phyloP scores from a whole-genome alignment of 2,888 invertebrate species.

The Margaritifera margaritifera region DNA sequence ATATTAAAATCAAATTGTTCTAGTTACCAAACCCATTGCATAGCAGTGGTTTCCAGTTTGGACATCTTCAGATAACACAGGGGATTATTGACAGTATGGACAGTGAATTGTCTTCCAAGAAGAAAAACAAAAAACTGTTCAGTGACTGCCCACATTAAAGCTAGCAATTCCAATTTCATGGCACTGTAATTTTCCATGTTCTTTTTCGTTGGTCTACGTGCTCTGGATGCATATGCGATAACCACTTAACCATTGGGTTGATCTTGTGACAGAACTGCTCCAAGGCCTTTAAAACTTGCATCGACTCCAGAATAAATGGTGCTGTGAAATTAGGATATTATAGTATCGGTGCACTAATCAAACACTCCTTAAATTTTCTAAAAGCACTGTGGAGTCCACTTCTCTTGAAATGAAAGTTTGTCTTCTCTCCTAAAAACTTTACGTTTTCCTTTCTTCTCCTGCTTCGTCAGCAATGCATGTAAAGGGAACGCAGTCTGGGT shows the following conservation, averaged over 20 bases:
- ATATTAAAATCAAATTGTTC: constrained; percentile 27
- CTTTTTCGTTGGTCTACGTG: constrained; percentile 26
- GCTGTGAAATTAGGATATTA: too few species aligned
- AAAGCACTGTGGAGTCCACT: too few species aligned
- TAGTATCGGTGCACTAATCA: too few species aligned
- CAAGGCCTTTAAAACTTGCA: constrained; percentile 29
- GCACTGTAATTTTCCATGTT: constrained; percentile 37
- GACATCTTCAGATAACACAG: constrained; percentile 28
- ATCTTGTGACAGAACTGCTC: constrained; percentile 40
- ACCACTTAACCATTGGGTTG: constrained; percentile 22
- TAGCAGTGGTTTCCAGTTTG: too few species aligned
- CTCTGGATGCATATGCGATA: too few species aligned
- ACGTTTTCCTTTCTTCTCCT: too few species aligned
- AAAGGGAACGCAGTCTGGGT: too few species aligned
- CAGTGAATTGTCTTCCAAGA: constrained; percentile 20
- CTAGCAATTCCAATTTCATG: constrained; percentile 34
- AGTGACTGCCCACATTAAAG: constrained; percentile 35
- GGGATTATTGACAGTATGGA: constrained; percentile 40
- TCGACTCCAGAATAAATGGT: constrained; percentile 36
- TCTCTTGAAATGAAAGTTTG: too few species aligned
- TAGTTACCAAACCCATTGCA: constrained; percentile 2
- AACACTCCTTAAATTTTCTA: too few species aligned
- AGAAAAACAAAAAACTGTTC: constrained; percentile 35
- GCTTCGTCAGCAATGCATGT: too few species aligned
- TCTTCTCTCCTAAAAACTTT: too few species aligned